Evolutionary conservation across 2,888 invertebrate species (phyloP), one percentile per base, ranked within the genome.

Genomic region (Dryobotodes eremita): DNA sequence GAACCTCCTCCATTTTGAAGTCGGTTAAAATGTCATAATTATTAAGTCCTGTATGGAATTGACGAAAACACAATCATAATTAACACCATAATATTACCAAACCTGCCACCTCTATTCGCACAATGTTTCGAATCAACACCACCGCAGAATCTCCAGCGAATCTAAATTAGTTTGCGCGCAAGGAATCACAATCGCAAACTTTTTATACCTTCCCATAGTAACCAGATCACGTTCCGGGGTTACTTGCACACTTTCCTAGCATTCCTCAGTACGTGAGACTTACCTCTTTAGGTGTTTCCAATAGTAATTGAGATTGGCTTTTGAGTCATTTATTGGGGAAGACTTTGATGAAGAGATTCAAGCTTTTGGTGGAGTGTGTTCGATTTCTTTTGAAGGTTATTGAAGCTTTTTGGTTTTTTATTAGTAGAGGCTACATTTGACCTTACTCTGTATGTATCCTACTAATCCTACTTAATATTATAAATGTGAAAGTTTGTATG

Each of bases 81-180:
- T 5, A 31, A 31, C 23, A 23, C 5, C 31, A 53, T 13, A 31
- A 31, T 53, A 36, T n/a, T 17, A 11, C 17, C 4, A 55, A 36
- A 42, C 74, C 36, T 59, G 83, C 77, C 89, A 76, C 46, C 57
- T 91, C 90, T 89, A 85, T 62, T 70, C 53, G 36, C 57, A 64
- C 79, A 70, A 84, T 80, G 79, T 55, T 75, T 86, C 79, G 75
- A 77, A 83, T 75, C 77, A 79, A 85, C 86, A 65, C 80, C 71
- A 88, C 62, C 82, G 86, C 90, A 82, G 91, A 93, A 94, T 94
- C 94, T 93, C 92, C 90, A 61, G 90, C 93, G 95, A 95, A 95
- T 96, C 95, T 94, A 93, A 95, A 95, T 95, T 91, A 95, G 94
- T 91, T 91, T 89, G 91, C 91, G 94, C 92, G 90, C 78, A 83